These are phyloP conservation scores for Acestrorhynchus altus DNA, from an alignment of 2,797 vertebrate species.

Conservation along the genomic window DNA sequence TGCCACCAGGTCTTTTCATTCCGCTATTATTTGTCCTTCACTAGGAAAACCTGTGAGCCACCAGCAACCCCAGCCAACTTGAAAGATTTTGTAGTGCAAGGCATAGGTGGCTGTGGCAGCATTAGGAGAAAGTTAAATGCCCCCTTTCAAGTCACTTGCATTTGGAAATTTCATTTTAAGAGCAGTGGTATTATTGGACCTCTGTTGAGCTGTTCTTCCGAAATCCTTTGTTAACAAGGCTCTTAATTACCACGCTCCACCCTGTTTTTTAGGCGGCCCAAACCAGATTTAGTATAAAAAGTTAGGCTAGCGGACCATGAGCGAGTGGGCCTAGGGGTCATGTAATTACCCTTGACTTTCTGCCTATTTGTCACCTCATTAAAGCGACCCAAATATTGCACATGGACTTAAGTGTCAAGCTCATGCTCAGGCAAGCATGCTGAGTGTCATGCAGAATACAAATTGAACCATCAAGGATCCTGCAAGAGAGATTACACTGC, in stretches of 20 bases:
- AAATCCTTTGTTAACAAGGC: constrained; percentile 79
- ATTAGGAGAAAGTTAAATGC: constrained; percentile 99
- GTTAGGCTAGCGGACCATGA: constrained; percentile 75
- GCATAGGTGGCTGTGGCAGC: constrained; percentile 66
- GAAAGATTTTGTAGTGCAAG: constrained; percentile 42
- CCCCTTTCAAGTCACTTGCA: constrained; percentile 74
- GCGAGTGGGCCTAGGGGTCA: constrained; percentile 68
- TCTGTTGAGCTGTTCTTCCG: constrained; percentile 74
- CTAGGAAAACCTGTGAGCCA: constrained; percentile 86
- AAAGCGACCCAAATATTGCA: constrained; percentile 67
- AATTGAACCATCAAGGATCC: constrained; percentile 14
- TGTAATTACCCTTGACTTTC: constrained; percentile 82
- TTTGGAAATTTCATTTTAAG: constrained; percentile 84
- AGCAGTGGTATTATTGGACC: constrained; percentile 83
- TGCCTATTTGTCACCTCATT: constrained; percentile 79
- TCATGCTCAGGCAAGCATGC: constrained; percentile 51
- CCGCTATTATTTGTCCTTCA: constrained; percentile 97
- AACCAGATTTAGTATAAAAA: constrained; percentile 77
- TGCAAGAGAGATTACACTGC: not conserved
- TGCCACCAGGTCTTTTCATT: constrained; percentile 72
- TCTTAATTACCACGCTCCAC: constrained; percentile 76
- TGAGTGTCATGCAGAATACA: constrained; percentile 43
- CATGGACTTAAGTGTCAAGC: constrained; percentile 54
- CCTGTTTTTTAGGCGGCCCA: constrained; percentile 61
- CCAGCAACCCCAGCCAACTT: constrained; percentile 45